phyloP scores from a whole-genome alignment of 2,888 invertebrate species.

The Bimastos eiseni region DNA sequence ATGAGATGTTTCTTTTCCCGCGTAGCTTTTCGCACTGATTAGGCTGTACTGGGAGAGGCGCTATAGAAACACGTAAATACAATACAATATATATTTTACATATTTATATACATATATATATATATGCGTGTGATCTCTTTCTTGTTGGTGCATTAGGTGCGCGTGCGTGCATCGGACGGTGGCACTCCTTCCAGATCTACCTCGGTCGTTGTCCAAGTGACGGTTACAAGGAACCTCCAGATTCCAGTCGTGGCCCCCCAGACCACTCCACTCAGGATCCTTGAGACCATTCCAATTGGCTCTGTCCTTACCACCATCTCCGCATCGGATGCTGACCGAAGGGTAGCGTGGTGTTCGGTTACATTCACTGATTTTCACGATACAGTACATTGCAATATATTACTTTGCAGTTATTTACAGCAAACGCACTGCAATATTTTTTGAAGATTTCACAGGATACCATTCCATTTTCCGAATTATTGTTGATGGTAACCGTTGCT shows the following conservation, averaged over 20 bases:
- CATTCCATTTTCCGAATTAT: not conserved
- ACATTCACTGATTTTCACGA: too few species aligned
- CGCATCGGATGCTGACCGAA: conserved; percentile 50
- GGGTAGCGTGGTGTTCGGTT: conserved; percentile 40
- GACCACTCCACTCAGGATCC: conserved; percentile 44
- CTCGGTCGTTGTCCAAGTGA: conserved; percentile 43
- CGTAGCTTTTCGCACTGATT: too few species aligned
- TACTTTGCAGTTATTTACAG: not conserved
- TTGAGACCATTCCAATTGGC: conserved; percentile 49
- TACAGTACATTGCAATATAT: not conserved
- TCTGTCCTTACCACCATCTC: conserved; percentile 47
- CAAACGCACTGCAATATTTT: not conserved
- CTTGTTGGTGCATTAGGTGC: conserved; percentile 45
- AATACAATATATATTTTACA: too few species aligned
- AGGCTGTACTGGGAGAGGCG: too few species aligned
- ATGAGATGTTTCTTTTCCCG: too few species aligned
- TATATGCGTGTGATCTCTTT: not conserved
- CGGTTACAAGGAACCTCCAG: conserved; percentile 47
- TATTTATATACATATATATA: not conserved
- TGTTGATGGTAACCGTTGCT: too few species aligned
- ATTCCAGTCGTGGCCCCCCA: conserved; percentile 38
- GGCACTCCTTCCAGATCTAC: conserved; percentile 46
- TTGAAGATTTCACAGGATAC: not conserved
- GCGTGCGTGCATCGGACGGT: conserved; percentile 49
- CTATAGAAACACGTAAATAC: too few species aligned